These are phyloP conservation scores for Drosophila diplacantha DNA, from an alignment of 2,888 invertebrate genomes.

Conservation along the genomic window DNA sequence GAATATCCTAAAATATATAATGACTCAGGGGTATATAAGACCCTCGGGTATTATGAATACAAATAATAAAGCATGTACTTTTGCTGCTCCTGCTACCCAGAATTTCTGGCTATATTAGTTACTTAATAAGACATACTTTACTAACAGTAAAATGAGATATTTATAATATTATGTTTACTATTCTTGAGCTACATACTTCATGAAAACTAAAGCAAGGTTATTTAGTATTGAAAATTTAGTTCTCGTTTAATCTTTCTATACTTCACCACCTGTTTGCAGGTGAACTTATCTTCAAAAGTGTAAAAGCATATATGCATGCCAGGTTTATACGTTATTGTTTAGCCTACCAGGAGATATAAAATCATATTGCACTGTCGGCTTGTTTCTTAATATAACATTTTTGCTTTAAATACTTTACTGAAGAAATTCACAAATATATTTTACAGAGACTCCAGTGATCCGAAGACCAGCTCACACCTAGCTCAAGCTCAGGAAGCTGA, in stretches of 20 bases:
- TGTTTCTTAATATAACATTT: background rate
- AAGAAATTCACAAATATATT: background rate
- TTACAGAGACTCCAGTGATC: slow-evolving; percentile 6
- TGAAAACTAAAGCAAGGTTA: background rate
- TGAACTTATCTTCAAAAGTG: slow-evolving; percentile 7
- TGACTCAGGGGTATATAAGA: slow-evolving; percentile 9
- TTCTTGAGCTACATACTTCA: background rate
- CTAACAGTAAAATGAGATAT: background rate
- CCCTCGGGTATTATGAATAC: background rate
- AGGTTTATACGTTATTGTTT: background rate
- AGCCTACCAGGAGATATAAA: slow-evolving; percentile 1
- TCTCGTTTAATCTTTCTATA: background rate
- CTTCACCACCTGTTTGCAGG: background rate
- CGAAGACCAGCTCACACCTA: background rate
- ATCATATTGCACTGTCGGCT: background rate
- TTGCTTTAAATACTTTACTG: background rate
- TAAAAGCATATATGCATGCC: slow-evolving; percentile 7
- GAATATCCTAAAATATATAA: slow-evolving; percentile 1
- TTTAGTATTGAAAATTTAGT: background rate
- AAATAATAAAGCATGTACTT: background rate
- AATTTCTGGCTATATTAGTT: background rate
- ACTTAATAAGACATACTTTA: background rate
- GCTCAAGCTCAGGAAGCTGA: background rate
- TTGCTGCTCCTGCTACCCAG: background rate
- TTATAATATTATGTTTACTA: background rate